Evolutionary conservation across 2,888 invertebrate genomes (phyloP).

Genomic region (Tetragnatha montana): DNA sequence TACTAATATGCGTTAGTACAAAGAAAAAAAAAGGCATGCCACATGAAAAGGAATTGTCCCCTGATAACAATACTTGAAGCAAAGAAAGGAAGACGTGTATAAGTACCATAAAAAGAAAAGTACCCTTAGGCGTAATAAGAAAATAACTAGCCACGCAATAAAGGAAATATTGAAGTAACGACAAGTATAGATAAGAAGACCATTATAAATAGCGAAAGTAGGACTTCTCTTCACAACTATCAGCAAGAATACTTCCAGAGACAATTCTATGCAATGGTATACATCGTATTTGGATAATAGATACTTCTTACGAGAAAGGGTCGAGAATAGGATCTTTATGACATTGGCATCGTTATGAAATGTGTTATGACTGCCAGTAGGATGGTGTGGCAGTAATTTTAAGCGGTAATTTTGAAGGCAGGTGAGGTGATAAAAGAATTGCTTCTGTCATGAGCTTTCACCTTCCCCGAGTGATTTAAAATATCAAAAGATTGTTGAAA

Average conservation of each 20-base stretch:
- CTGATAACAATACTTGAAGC: background rate
- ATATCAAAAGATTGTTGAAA: too few species aligned
- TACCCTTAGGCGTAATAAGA: background rate
- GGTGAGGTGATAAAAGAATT: too few species aligned
- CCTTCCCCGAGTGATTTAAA: too few species aligned
- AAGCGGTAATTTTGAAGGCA: too few species aligned
- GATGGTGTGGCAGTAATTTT: too few species aligned
- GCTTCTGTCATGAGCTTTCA: too few species aligned
- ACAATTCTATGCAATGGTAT: background rate
- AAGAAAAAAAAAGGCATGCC: background rate
- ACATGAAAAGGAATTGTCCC: slow-evolving; percentile 1
- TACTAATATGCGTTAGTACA: background rate
- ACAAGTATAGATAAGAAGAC: background rate
- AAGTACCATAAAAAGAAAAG: background rate
- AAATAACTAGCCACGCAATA: background rate
- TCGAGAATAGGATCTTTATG: too few species aligned
- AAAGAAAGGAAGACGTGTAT: background rate
- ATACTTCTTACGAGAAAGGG: background rate
- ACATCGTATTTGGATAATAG: background rate
- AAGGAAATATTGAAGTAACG: background rate
- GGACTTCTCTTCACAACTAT: background rate
- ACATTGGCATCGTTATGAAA: too few species aligned
- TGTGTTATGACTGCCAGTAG: too few species aligned
- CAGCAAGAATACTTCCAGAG: background rate
- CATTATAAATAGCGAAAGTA: background rate